Conservation (phyloP, 2,113 vertebrate genomes). For the Arizona elegans region DNA sequence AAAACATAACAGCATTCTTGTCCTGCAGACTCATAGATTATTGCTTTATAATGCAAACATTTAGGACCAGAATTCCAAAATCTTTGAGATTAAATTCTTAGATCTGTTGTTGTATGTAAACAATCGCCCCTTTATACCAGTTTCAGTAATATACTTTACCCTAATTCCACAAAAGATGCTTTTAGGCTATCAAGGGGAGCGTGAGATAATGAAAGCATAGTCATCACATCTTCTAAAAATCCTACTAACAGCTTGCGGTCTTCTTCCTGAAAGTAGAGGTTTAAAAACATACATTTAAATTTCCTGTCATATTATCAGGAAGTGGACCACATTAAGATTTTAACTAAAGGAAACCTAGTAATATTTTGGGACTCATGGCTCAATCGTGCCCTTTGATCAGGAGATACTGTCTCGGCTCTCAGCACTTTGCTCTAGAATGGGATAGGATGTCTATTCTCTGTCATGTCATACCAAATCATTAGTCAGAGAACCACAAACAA, state of each 20-base stretch:
- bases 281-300: not conserved
- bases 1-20: not conserved
- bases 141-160: slow-evolving; percentile 70
- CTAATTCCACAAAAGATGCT: slow-evolving; percentile 97
- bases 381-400: not conserved
- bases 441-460: not conserved
- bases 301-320: not conserved
- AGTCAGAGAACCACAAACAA: not conserved
- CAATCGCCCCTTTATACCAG: not conserved
- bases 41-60: not conserved
- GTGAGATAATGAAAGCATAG: slow-evolving; percentile 91
- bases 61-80: not conserved
- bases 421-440: not conserved
- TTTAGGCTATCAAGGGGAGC: slow-evolving; percentile 95
- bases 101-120: not conserved
- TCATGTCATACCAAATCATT: not conserved
- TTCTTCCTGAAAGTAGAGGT: slow-evolving; percentile 81
- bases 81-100: not conserved
- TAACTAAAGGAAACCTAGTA: not conserved
- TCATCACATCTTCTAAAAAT: slow-evolving; percentile 98
- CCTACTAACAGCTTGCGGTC: slow-evolving; percentile 95
- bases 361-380: not conserved
- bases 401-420: not conserved
- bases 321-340: not conserved
- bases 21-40: not conserved